Percentiles rank a stretch among this genome's conserved stretches.
phyloP scores from a whole-genome alignment of 2,113 vertebrate species.

The Chroicocephalus ridibundus region DNA sequence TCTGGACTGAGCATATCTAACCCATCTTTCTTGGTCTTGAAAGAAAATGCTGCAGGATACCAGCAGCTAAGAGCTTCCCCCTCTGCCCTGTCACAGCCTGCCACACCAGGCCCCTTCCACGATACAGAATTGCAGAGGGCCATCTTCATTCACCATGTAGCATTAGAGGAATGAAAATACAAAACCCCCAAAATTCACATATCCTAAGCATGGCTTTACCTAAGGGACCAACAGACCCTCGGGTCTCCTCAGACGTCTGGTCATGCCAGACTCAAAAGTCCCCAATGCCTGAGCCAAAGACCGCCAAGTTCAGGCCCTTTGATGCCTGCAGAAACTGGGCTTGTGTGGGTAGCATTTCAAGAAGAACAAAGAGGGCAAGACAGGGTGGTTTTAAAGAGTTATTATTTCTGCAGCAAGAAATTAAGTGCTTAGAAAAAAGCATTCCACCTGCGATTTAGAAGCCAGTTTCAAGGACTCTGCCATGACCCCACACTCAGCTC shows the following conservation, averaged over 20 bases:
- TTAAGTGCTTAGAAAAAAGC: neutral
- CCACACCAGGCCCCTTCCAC: neutral
- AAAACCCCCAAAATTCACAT: neutral
- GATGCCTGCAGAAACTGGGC: neutral
- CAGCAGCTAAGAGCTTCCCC: neutral
- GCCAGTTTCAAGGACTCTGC: neutral
- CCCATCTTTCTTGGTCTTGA: neutral
- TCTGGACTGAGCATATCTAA: neutral
- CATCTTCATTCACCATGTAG: neutral
- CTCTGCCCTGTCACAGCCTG: neutral
- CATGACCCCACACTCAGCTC: neutral
- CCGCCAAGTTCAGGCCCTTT: accelerated
- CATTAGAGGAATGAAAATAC: neutral
- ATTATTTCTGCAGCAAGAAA: neutral
- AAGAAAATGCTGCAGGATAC: neutral
- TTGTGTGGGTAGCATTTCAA: neutral
- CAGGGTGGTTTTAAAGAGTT: neutral
- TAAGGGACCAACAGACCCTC: neutral
- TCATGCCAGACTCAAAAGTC: neutral
- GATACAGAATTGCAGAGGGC: neutral
- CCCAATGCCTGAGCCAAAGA: neutral
- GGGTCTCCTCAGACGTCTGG: neutral
- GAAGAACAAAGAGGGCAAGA: neutral
- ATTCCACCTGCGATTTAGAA: neutral
- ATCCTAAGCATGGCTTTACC: neutral